A percentile compares a stretch with the other conserved stretches of the same genome.
phyloP scores from a whole-genome alignment of 2,113 vertebrate genomes.

The Rattus norvegicus region DNA sequence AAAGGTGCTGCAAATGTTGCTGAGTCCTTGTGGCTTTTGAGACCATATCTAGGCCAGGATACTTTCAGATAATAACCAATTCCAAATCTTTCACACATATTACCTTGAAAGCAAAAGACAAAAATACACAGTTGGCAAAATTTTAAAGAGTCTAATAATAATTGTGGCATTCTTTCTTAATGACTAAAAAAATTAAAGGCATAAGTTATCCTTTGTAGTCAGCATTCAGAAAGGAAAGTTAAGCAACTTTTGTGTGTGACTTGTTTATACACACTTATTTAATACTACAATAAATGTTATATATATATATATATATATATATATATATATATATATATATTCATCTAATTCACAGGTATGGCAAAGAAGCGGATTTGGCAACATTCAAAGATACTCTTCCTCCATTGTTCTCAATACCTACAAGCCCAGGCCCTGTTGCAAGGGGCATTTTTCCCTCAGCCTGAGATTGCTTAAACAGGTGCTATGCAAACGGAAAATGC shows the following conservation, averaged over 20 bases:
- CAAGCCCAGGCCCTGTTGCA: neutral
- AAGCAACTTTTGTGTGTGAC: neutral
- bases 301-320: no score
- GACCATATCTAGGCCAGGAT: neutral
- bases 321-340: no score
- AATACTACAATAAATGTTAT: no score
- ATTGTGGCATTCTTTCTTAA: neutral
- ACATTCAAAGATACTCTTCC: neutral
- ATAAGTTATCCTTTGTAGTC: conserved; percentile 3
- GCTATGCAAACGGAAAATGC: conserved; percentile 48
- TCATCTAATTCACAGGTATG: neutral
- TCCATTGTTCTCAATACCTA: neutral
- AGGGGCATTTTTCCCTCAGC: neutral
- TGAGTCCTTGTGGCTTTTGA: neutral
- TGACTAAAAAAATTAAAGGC: neutral
- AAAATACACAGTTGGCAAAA: conserved; percentile 5
- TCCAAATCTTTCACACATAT: neutral
- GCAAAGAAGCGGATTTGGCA: neutral
- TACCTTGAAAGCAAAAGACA: neutral
- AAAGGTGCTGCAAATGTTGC: conserved; percentile 13
- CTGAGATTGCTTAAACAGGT: conserved; percentile 58
- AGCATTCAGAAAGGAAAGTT: conserved; percentile 17
- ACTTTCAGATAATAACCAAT: conserved; percentile 34
- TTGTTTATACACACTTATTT: neutral
- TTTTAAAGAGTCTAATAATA: conserved; percentile 30